These are phyloP conservation scores for Diplogasteroides magnus DNA, from an alignment of 1,140 invertebrate genomes.

Conservation along the genomic window DNA sequence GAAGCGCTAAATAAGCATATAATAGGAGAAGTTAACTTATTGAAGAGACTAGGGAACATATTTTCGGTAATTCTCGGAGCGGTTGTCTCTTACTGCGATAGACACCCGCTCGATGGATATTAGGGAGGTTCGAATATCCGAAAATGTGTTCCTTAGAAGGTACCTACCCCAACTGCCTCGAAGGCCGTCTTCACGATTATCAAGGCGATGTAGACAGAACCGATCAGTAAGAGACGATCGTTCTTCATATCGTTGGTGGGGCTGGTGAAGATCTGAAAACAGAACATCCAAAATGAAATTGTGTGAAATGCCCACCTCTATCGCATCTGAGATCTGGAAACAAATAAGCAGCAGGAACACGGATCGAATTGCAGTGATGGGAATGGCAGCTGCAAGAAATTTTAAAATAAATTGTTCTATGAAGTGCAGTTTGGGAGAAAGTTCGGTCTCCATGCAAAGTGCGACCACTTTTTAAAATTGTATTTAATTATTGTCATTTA, in stretches of 20 bases:
- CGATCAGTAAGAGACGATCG: conserved; percentile 39
- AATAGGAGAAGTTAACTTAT: conserved; percentile 29
- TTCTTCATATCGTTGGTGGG: conserved; percentile 32
- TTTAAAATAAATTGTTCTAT: conserved; percentile 32
- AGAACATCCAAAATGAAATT: background rate
- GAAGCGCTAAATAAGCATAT: conserved; percentile 30
- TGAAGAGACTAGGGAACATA: no score
- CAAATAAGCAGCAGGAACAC: conserved; percentile 45
- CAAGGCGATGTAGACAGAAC: conserved; percentile 39
- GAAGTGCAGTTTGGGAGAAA: no score
- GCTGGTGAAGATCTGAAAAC: background rate
- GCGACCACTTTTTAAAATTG: no score
- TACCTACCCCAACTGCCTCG: conserved; percentile 42
- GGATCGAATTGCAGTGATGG: conserved; percentile 42
- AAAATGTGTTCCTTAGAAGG: no score
- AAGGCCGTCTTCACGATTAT: conserved; percentile 49
- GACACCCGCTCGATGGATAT: no score
- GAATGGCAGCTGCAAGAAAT: conserved; percentile 40
- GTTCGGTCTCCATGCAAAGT: no score
- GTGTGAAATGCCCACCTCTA: conserved; percentile 39
- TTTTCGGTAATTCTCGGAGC: no score
- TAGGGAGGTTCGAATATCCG: no score
- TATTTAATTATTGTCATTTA: no score
- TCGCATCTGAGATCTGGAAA: conserved; percentile 42
- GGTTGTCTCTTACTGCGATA: no score